Base-by-base conservation (phyloP, 2,797 vertebrate species). In the Spinus pinus region DNA sequence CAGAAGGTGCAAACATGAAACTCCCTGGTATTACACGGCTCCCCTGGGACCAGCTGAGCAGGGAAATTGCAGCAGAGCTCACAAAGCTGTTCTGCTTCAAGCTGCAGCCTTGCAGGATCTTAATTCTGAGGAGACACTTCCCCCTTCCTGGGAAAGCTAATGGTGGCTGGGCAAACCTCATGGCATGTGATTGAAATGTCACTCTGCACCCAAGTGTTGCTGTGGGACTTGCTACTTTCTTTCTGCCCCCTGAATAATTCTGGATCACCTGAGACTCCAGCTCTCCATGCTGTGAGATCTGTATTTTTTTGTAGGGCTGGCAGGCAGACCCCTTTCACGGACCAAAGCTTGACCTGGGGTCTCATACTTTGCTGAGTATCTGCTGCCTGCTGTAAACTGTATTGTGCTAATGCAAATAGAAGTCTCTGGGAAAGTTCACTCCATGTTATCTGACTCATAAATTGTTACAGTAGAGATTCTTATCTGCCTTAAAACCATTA, bases 151-250 rank as follows among this genome's bases (percentile, higher is more conserved):
- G 42, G 24, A 37, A 54, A 17, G 24, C 7, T 22, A 2, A 60
- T 25, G 35, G 14, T 33, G 18, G 12, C 46, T 0, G 0, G 4
- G 6, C 35, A 67, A 50, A 50, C 21, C 27, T 51, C 23, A 1
- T 8, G 61, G 69, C 24, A 17, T 4, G 7, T 6, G 49, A 25
- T 9, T 2, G 23, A 61, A 60, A 30, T n/a, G 33, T 20, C n/a
- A 4, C 28, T 16, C 28, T 46, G 30, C 13, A 10, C 10, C 2
- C 0, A 51, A 17, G 7, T 0, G 0, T 5, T 82, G 16, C 56
- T 57, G 8, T 7, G 22, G 12, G n/a, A 19, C 6, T 58, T 71
- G 30, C 30, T 67, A 18, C 14, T 64, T 60, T 12, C 42, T 19
- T 85, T 64, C 47, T 25, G n/a, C 15, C 6, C 10, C 16, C 20